Percentiles rank a stretch among this genome's conserved stretches.
These are phyloP conservation scores for Spea multiplicata DNA, from an alignment of 2,113 vertebrate species.

Conservation along the genomic window DNA sequence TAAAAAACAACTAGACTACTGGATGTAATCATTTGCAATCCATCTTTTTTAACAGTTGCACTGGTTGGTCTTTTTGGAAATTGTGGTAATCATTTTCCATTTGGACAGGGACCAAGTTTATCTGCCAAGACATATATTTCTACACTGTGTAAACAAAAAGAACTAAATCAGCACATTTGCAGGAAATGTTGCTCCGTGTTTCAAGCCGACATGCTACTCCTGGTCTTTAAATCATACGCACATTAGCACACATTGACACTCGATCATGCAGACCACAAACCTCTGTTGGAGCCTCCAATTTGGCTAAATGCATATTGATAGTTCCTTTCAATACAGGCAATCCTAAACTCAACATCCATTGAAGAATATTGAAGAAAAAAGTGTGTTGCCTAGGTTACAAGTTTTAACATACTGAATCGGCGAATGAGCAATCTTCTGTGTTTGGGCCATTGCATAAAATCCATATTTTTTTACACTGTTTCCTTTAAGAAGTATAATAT, in stretches of 20 bases:
- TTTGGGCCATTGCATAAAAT: too few species aligned
- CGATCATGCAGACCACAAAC: not conserved
- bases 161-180: conserved; percentile 63
- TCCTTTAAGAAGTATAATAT: too few species aligned
- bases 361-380: too few species aligned
- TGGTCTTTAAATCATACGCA: conserved; percentile 24
- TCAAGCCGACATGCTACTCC: not conserved
- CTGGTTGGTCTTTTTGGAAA: conserved; percentile 59
- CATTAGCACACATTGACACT: not conserved
- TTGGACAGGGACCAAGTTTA: conserved; percentile 53
- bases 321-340: too few species aligned
- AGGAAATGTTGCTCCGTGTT: conserved; percentile 32
- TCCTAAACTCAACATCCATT: too few species aligned
- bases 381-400: too few species aligned
- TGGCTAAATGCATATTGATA: too few species aligned
- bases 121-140: conserved; percentile 65
- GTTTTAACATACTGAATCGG: too few species aligned
- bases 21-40: conserved; percentile 7
- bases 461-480: too few species aligned
- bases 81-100: conserved; percentile 62
- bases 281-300: too few species aligned
- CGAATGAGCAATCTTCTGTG: too few species aligned
- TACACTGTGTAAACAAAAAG: conserved; percentile 56
- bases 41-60: conserved; percentile 51
- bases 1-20: not conserved